Conservation (phyloP, 2,797 vertebrate genomes). For the Cygnus olor region DNA sequence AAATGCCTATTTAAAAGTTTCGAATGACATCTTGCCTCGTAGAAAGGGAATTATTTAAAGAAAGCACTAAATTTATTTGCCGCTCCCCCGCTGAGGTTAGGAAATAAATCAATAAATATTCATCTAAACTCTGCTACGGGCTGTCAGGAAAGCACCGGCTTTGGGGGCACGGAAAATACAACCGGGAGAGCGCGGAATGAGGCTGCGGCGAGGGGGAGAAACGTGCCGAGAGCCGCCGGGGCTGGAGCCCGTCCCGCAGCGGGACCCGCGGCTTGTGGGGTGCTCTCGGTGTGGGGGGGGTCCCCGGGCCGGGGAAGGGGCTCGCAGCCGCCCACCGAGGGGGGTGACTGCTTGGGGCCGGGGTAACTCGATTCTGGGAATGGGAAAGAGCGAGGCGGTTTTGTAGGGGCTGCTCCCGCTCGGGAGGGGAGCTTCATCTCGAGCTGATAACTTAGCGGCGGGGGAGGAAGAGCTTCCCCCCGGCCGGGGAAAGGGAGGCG, state of each 20-base stretch:
- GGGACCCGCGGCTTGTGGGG: too few relatives aligned
- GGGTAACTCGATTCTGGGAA: too few relatives aligned
- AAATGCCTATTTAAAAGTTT: conserved; percentile 90
- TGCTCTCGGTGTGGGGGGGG: too few relatives aligned
- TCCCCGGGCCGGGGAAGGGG: too few relatives aligned
- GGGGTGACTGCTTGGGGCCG: too few relatives aligned
- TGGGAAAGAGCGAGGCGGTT: too few relatives aligned
- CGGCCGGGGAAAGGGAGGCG: neutral
- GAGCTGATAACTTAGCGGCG: too few relatives aligned
- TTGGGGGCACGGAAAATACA: conserved; percentile 39
- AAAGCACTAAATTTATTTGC: conserved; percentile 83
- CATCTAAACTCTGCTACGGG: conserved; percentile 73
- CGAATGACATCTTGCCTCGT: conserved; percentile 83
- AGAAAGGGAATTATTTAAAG: conserved; percentile 84
- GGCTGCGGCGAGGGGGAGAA: neutral
- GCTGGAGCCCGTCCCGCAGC: too few relatives aligned
- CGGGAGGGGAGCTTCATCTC: too few relatives aligned
- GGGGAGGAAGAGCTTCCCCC: neutral
- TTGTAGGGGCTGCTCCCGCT: too few relatives aligned
- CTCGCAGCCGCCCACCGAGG: too few relatives aligned
- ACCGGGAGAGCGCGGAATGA: conserved; percentile 5
- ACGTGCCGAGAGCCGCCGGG: neutral
- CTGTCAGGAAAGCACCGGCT: conserved; percentile 46
- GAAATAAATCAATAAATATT: conserved; percentile 87
- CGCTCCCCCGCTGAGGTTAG: conserved; percentile 78